Evolutionary conservation across 2,888 invertebrate species (phyloP).

Genomic region (Erebia epiphron): DNA sequence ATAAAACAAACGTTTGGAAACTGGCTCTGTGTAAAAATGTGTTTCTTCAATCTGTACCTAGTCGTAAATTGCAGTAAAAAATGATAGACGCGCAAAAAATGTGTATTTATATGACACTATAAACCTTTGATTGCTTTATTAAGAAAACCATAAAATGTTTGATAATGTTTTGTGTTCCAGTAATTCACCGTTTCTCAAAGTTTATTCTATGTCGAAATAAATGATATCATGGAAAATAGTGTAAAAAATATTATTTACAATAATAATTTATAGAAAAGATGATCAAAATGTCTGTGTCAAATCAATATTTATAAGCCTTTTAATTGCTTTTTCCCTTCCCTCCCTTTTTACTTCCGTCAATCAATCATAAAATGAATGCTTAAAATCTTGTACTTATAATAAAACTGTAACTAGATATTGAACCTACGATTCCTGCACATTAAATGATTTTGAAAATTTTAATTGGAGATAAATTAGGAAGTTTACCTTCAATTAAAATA

Average conservation of each 20-base stretch:
- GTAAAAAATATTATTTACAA: no score
- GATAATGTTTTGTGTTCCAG: background rate
- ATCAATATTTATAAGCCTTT: background rate
- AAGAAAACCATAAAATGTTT: slow-evolving; percentile 26
- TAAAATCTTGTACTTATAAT: no score
- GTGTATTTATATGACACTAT: slow-evolving; percentile 21
- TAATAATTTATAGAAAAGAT: background rate
- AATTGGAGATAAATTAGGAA: no score
- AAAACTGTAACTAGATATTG: no score
- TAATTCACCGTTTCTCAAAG: background rate
- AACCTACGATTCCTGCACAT: no score
- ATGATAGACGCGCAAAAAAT: slow-evolving; percentile 24
- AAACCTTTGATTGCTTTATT: slow-evolving; percentile 30
- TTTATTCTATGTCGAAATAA: background rate
- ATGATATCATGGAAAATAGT: no score
- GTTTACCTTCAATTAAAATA: no score
- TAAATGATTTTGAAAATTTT: no score
- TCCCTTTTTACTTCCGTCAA: no score
- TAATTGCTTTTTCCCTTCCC: background rate
- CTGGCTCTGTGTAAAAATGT: slow-evolving; percentile 17
- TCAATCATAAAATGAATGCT: no score
- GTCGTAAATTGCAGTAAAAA: slow-evolving; percentile 31
- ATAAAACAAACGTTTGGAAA: slow-evolving; percentile 47
- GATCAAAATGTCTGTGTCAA: background rate
- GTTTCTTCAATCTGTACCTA: slow-evolving; percentile 28